Percentiles rank a stretch among this genome's conserved stretches.
Evolutionary conservation across 1,140 invertebrate species (phyloP).

Genomic region (Danaus melanippus): DNA sequence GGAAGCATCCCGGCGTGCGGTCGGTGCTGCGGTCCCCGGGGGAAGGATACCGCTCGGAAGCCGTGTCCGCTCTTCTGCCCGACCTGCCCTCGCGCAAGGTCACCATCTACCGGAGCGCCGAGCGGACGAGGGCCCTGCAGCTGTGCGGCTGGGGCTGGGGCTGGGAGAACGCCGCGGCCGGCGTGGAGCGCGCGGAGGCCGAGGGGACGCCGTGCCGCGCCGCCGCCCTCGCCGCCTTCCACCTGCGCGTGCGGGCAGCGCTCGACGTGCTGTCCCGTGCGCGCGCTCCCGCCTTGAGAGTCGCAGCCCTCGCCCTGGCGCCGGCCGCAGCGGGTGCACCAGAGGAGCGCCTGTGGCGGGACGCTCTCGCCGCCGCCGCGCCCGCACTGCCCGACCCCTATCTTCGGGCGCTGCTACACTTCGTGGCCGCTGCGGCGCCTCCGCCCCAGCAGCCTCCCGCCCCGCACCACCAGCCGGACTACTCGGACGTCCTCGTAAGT

Average conservation of each 20-base stretch:
- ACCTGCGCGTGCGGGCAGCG: constrained; percentile 86
- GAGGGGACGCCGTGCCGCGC: constrained; percentile 85
- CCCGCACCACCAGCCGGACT: constrained; percentile 24
- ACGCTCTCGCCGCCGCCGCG: constrained; percentile 88
- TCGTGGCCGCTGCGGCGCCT: constrained; percentile 79
- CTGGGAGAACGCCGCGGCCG: constrained; percentile 72
- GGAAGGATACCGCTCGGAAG: constrained; percentile 72
- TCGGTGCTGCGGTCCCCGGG: constrained; percentile 70
- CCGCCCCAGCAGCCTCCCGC: constrained; percentile 20
- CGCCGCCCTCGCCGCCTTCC: constrained; percentile 92
- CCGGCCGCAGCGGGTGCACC: constrained; percentile 58
- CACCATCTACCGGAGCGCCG: constrained; percentile 77
- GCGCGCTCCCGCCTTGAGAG: constrained; percentile 67
- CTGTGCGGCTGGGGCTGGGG: constrained; percentile 91
- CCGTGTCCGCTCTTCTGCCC: constrained; percentile 68
- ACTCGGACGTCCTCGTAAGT: constrained; percentile 37
- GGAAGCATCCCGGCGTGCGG: constrained; percentile 81
- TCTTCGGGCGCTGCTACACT: constrained; percentile 92
- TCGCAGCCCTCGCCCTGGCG: constrained; percentile 92
- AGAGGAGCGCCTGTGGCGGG: constrained; percentile 83
- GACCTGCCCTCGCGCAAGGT: constrained; percentile 65
- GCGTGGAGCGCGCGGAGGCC: constrained; percentile 76
- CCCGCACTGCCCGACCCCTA: constrained; percentile 87
- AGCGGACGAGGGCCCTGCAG: constrained; percentile 84
- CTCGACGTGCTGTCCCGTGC: constrained; percentile 86